Base-by-base conservation (phyloP, 2,113 vertebrate genomes). In the Choloepus hoffmanni region DNA sequence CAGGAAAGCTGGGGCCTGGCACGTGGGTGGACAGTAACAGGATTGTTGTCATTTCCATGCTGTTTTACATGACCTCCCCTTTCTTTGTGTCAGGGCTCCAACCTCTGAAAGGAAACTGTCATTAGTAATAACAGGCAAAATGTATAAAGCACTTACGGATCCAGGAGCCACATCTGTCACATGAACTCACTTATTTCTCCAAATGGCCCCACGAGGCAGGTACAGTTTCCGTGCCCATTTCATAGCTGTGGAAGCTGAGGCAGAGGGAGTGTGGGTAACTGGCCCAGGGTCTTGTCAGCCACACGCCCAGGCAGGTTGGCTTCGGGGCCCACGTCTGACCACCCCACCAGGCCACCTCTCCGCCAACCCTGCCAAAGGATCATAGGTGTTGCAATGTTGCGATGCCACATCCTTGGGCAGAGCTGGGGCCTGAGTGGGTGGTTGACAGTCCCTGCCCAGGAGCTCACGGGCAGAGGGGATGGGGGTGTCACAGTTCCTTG, bases 101-200 rank as follows among this genome's bases (percentile, higher is more conserved):
- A 62, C 50, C 67, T 76, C 45, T n/a, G 65, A 70, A 85, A 86
- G 28, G 74, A 77, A 36, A 33, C n/a, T 18, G 6, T 4, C 43
- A 8, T 62, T 62, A 50, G n/a, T 15, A n/a, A 53, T 21, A 40
- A 21, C 36, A 19, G 19, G 48, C 63, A 19, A 48, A 48, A 82
- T 7, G 0, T 8, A 40, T 4, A 6, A 40, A 12, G 48, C 36
- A 23, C 40, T 74, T 3, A 0, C 1, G 15, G 13, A 30, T 18
- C 67, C 62, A 40, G 48, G 36, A 36, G 36, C 28, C 4, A 11
- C 0, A 43, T 16, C 73, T 58, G 53, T 53, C 10, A 3, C 7
- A 4, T 50, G 6, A 14, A 19, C 0, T 23, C 15, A 11, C 21
- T 36, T 12, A 10, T 7, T 45, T 65, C 48, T 50, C 90, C 5